Evolutionary conservation across 35 echinoderm and acorn worm species (phyloP).

Genomic region (Anneissia japonica): DNA sequence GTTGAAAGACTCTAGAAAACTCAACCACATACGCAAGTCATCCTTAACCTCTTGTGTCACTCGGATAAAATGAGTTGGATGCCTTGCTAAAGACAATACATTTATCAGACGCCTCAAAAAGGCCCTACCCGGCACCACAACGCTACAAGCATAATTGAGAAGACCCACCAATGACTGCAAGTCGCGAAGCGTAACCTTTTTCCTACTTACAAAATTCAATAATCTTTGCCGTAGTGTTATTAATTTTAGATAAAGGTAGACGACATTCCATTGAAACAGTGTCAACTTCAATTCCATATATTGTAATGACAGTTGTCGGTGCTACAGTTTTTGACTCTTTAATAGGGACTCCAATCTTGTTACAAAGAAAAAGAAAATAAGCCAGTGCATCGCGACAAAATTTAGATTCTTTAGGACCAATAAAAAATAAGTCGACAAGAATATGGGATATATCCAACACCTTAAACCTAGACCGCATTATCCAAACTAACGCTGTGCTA

Average conservation of each 20-base stretch:
- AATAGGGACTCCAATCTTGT: neutral
- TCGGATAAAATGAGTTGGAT: neutral
- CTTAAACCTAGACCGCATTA: neutral
- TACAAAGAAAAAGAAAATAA: neutral
- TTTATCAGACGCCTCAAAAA: constrained; percentile 23
- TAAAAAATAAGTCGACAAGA: neutral
- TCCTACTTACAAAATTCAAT: neutral
- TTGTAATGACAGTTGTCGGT: neutral
- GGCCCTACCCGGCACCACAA: neutral
- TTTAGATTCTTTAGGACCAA: neutral
- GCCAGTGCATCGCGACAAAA: neutral
- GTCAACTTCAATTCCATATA: neutral
- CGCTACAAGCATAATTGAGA: constrained; percentile 37
- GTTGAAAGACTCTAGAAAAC: neutral
- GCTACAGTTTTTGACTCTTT: neutral
- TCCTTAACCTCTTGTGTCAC: neutral
- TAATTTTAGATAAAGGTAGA: too few relatives aligned
- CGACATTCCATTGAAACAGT: too few relatives aligned
- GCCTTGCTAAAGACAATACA: neutral
- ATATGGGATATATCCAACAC: neutral
- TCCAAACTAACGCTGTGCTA: constrained; percentile 10
- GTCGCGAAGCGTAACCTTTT: neutral
- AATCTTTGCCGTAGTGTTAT: neutral
- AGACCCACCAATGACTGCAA: constrained; percentile 31
- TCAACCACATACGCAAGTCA: neutral